Conservation (phyloP, 1,140 invertebrate species). For the Magallana gigas region DNA sequence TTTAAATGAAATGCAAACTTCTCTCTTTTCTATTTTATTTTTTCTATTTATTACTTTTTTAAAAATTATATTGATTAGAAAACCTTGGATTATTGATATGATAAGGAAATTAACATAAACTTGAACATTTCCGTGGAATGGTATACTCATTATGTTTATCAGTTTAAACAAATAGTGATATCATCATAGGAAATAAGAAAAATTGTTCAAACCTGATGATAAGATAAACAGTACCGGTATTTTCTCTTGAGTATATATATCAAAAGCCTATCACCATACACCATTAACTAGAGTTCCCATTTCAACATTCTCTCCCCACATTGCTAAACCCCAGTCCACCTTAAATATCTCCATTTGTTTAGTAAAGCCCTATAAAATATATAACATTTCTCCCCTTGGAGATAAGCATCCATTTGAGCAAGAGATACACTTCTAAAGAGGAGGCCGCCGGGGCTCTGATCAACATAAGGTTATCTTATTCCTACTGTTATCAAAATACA, state of each 20-base stretch:
- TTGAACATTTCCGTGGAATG: background rate
- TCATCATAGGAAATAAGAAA: background rate
- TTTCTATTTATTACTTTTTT: too few relatives aligned
- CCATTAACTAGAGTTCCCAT: constrained; percentile 4
- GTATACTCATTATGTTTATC: background rate
- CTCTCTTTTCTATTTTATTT: too few relatives aligned
- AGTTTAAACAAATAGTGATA: background rate
- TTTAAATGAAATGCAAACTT: too few relatives aligned
- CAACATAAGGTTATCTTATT: constrained; percentile 26
- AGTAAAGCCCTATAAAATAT: background rate
- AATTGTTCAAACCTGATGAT: background rate
- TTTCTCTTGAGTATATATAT: background rate
- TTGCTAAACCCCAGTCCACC: background rate
- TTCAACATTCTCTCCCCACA: constrained; percentile 8
- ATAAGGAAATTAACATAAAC: background rate
- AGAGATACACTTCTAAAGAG: constrained; percentile 12
- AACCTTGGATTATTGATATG: background rate
- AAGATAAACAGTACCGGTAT: background rate
- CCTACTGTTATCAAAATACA: constrained; percentile 24
- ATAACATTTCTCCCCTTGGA: background rate
- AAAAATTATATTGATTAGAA: too few relatives aligned
- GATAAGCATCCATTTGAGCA: constrained; percentile 6
- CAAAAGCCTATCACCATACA: background rate
- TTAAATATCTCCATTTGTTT: background rate
- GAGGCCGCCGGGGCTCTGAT: background rate